Evolutionary conservation across 2,113 vertebrate genomes (phyloP).

Genomic region (Glareola pratincola): DNA sequence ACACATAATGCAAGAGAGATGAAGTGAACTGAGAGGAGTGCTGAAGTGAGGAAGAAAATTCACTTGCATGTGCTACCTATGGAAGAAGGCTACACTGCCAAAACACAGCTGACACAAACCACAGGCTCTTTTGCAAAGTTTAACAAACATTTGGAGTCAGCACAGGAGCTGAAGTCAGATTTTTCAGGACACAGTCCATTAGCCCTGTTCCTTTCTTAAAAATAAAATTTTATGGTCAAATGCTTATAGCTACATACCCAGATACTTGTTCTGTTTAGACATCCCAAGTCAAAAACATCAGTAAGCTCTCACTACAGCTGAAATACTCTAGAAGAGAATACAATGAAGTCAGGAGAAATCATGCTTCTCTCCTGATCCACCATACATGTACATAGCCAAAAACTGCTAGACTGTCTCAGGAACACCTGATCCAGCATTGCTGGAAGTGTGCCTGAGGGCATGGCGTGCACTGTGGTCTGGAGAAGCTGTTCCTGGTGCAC

Average conservation of each 20-base stretch:
- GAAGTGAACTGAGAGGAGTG: neutral
- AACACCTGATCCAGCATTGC: neutral
- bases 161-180: neutral
- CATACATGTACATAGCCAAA: accelerated
- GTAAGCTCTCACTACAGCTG: neutral
- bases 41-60: neutral
- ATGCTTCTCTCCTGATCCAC: neutral
- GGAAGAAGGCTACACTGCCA: neutral
- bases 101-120: neutral
- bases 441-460: neutral
- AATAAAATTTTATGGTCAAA: neutral
- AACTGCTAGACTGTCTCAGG: neutral
- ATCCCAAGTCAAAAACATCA: neutral
- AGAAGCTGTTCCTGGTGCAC: neutral
- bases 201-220: neutral
- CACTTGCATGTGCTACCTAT: neutral
- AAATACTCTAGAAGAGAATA: neutral
- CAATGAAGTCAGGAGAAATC: neutral
- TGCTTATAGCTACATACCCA: neutral
- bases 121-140: neutral
- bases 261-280: neutral
- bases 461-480: accelerated
- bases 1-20: neutral
- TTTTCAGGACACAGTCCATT: neutral
- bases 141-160: neutral